A percentile compares a stretch with the other conserved stretches of the same genome.
Conservation (phyloP, 2,113 vertebrate species). For the Raja brachyura region DNA sequence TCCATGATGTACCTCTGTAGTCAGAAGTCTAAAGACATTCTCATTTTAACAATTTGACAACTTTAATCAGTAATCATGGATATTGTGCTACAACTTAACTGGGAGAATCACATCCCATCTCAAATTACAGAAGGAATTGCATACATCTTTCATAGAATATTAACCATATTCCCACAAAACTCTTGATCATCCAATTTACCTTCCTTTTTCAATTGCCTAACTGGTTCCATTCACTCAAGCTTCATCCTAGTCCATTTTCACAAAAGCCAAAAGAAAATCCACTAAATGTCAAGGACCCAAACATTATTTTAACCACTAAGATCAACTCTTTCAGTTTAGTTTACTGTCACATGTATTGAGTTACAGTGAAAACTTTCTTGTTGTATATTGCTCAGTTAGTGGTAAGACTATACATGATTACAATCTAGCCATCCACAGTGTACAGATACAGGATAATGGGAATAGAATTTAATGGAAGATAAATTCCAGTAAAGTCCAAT, state of each 20-base stretch:
- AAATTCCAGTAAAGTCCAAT: no score
- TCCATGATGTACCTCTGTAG: no score
- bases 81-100: not conserved
- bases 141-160: not conserved
- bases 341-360: no score
- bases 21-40: no score
- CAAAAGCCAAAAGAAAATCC: not conserved
- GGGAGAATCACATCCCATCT: not conserved
- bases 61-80: not conserved
- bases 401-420: no score
- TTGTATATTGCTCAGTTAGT: no score
- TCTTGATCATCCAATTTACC: not conserved
- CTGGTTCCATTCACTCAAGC: not conserved
- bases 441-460: no score
- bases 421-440: no score
- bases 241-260: not conserved
- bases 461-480: no score
- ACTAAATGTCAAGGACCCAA: not conserved
- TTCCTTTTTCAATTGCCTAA: not conserved
- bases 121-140: not conserved
- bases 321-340: no score
- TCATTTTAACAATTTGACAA: not conserved
- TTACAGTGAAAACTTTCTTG: no score
- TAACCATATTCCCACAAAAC: not conserved
- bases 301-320: no score